Conservation (phyloP, 2,113 vertebrate genomes). For the Todiramphus saurophagus region DNA sequence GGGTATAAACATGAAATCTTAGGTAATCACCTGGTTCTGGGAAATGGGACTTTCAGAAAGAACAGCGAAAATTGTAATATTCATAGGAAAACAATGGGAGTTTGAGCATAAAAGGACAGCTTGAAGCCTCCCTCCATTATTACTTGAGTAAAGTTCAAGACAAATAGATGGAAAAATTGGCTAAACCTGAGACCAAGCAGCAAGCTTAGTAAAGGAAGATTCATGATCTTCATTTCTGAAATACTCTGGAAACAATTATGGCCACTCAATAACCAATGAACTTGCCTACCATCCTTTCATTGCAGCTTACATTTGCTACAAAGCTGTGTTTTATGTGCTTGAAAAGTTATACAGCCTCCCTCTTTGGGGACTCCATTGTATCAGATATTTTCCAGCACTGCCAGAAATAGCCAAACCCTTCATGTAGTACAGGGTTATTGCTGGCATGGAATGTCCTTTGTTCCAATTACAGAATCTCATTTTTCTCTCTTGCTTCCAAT, state of each 20-base stretch:
- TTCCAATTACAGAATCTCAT: constrained; percentile 51
- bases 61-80: not conserved
- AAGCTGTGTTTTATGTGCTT: constrained; percentile 42
- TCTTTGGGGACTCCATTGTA: constrained; percentile 9
- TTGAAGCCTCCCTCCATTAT: not conserved
- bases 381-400: constrained; percentile 19
- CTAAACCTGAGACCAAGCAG: not conserved
- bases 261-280: not conserved
- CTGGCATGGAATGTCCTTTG: constrained; percentile 48
- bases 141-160: not conserved
- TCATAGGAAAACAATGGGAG: not conserved
- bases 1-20: not conserved
- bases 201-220: not conserved
- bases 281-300: constrained; percentile 19
- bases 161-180: not conserved
- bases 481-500: constrained; percentile 54
- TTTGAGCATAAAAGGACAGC: not conserved
- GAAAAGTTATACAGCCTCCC: constrained; percentile 16
- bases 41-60: not conserved
- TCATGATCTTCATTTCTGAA: not conserved
- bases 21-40: not conserved
- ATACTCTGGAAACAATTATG: constrained; percentile 29
- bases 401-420: constrained; percentile 50
- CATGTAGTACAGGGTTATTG: constrained; percentile 38
- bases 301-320: constrained; percentile 1